These are phyloP conservation scores for Pangasius djambal DNA, from an alignment of 2,797 vertebrate species.

Conservation along the genomic window DNA sequence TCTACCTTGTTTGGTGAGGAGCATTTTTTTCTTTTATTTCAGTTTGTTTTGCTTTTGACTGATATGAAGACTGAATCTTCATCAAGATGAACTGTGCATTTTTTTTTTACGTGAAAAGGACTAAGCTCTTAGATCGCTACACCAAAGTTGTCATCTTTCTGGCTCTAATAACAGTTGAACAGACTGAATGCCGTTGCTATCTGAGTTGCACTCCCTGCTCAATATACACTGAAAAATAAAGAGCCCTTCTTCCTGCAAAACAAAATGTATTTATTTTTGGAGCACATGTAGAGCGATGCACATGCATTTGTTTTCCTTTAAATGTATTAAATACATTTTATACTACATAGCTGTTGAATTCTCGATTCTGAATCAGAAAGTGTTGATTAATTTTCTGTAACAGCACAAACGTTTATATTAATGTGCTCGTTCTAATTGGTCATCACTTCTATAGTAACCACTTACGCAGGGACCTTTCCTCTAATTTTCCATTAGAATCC, in stretches of 20 bases:
- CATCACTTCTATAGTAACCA: background rate
- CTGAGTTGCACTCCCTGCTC: background rate
- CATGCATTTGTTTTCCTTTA: background rate
- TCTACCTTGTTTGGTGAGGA: background rate
- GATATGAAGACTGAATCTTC: background rate
- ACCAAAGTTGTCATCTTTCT: background rate
- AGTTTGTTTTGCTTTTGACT: background rate
- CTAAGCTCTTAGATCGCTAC: background rate
- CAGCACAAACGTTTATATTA: too few relatives aligned
- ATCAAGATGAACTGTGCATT: too few relatives aligned
- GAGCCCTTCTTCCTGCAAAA: background rate
- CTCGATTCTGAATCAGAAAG: background rate
- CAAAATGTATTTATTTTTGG: background rate
- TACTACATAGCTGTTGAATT: background rate
- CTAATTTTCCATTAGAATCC: background rate
- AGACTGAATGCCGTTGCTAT: background rate
- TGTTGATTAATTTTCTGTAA: background rate
- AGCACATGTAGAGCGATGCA: background rate
- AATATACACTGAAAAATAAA: background rate
- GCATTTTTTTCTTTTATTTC: background rate
- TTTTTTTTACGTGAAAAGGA: background rate
- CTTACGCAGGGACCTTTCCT: background rate
- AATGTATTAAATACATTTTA: background rate
- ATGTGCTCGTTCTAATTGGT: too few relatives aligned
- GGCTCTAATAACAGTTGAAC: background rate